Evolutionary conservation across 1,140 invertebrate species (phyloP), one percentile per base, ranked within the genome.

Genomic region (Drosophila aff.): DNA sequence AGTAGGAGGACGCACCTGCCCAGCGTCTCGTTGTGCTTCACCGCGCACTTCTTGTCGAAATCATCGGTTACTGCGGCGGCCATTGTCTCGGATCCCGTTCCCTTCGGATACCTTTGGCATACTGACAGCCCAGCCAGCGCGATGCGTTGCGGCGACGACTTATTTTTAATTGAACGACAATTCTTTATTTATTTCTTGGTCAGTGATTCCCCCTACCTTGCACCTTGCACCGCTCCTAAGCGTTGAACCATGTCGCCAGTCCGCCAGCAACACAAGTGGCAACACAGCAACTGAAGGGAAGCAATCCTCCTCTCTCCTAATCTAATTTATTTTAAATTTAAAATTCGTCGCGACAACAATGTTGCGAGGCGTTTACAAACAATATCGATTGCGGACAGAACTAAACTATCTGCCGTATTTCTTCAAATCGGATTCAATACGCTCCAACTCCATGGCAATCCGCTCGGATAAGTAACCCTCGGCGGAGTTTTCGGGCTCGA

Each of bases 401-500:
- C 40, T 23, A n/a, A 46, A 15, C 33, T 81, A 81, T 21, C 79
- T 59, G 9, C 83, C 81, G 44, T 92, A 84, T 41, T 92, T 91
- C 41, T 57, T 74, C 13, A 92, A 58, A 73, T 89, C 83, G 13
- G 89, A 83, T 4, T 92, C 85, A 33, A 92, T 92, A 5, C 89
- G 84, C 58, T 81, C 85, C 15, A 87, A 58, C 44, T 92, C 91
- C 76, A 92, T 76, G 18, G 58, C 44, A 16, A 92, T 81, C 11
- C 91, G 79, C 21, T 91, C 82, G n/a, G 95, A 95, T 9, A 97
- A 78, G 52, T 94, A 93, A 4, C 96, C 96, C 91, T 97, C 96
- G 0, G 96, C 96, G 15, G 96, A 96, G 36, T 94, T 94, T 1
- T 92, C 87, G 1, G 96, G 96, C 93, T 97, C 96, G 43, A 96